phyloP scores from a whole-genome alignment of 2,888 invertebrate genomes.

The Rhodophaea formosa region DNA sequence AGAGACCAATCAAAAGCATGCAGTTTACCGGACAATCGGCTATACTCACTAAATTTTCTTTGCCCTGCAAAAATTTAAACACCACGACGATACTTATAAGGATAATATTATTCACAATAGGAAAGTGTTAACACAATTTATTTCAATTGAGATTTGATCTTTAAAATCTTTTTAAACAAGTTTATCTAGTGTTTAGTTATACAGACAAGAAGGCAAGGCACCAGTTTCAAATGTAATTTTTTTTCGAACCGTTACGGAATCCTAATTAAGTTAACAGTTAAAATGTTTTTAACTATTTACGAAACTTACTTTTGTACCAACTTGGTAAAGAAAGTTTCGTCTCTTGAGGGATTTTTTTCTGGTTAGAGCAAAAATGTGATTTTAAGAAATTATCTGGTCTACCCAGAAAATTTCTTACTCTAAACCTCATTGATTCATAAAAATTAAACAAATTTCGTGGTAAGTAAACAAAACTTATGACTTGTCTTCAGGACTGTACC shows the following conservation, averaged over 20 bases:
- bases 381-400: no score
- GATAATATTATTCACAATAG: conserved; percentile 65
- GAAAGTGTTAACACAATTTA: conserved; percentile 46
- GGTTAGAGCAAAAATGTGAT: no score
- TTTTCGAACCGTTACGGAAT: no score
- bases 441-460: no score
- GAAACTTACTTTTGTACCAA: no score
- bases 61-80: conserved; percentile 77
- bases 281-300: no score
- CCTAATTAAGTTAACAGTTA: no score
- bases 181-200: conserved; percentile 23
- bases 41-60: conserved; percentile 80
- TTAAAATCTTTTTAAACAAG: conserved; percentile 48
- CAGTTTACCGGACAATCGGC: conserved; percentile 57
- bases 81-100: conserved; percentile 63
- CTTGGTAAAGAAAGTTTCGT: no score
- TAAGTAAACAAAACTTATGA: background rate
- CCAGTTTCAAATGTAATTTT: background rate
- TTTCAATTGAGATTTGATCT: conserved; percentile 50
- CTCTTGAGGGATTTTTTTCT: no score
- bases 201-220: conserved; percentile 21
- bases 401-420: no score
- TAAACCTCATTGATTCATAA: no score
- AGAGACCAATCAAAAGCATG: conserved; percentile 42
- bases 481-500: conserved; percentile 4